Percentiles rank a stretch among this genome's conserved stretches.
phyloP scores from a whole-genome alignment of 2,113 vertebrate species.

The Saguinus midas region DNA sequence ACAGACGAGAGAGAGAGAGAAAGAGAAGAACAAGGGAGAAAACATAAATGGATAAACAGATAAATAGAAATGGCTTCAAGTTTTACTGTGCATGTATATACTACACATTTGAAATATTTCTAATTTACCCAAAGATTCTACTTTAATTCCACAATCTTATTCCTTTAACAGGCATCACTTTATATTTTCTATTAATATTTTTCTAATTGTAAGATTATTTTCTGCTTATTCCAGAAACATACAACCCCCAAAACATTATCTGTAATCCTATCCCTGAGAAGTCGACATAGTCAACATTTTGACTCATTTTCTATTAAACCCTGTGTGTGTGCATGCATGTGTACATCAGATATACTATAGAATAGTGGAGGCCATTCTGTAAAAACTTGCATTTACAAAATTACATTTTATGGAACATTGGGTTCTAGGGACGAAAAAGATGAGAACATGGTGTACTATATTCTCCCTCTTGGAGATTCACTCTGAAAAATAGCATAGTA shows the following conservation, averaged over 20 bases:
- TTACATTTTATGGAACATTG: neutral
- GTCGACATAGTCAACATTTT: neutral
- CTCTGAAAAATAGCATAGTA: neutral
- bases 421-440: neutral
- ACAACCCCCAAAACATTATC: neutral
- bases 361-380: neutral
- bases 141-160: conserved; percentile 8
- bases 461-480: neutral
- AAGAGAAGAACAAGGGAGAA: neutral
- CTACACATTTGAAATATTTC: neutral
- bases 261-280: neutral
- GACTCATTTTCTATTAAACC: neutral
- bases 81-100: neutral
- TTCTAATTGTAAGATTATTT: conserved; percentile 10
- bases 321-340: neutral
- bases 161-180: neutral
- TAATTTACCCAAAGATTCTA: neutral
- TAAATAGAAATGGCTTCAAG: conserved; percentile 39
- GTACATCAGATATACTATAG: neutral
- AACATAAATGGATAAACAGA: neutral
- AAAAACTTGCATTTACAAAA: conserved; percentile 26
- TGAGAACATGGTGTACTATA: neutral
- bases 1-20: no score
- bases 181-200: conserved; percentile 12
- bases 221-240: neutral